Evolutionary conservation across 2,113 vertebrate genomes (phyloP).

Genomic region (Passer montanus): DNA sequence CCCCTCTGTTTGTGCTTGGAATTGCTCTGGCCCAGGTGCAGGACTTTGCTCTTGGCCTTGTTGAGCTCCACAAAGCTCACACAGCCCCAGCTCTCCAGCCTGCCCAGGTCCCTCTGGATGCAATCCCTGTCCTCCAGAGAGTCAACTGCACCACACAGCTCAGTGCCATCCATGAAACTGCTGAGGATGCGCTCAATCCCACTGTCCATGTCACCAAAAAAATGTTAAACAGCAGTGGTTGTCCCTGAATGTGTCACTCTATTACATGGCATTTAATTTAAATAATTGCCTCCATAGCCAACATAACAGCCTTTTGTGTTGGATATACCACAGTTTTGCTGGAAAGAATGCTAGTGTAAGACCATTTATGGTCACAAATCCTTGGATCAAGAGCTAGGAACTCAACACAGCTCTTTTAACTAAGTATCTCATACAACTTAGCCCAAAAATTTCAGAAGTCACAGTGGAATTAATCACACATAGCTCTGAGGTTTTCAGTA

Average conservation of each 20-base stretch:
- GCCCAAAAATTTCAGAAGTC: not conserved
- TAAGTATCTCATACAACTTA: rapidly evolving
- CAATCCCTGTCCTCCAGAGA: not conserved
- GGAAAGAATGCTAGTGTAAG: not conserved
- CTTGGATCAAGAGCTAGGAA: not conserved
- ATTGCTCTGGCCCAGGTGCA: not conserved
- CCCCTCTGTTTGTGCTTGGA: no score
- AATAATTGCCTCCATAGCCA: not conserved
- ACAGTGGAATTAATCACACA: not conserved
- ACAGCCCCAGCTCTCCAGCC: not conserved
- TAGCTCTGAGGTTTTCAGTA: not conserved
- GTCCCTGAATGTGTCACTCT: not conserved
- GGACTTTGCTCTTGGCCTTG: not conserved
- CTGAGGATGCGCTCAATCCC: not conserved
- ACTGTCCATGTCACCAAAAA: rapidly evolving
- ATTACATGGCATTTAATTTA: not conserved
- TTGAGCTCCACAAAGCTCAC: not conserved
- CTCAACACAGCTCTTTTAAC: not conserved
- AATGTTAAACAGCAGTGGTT: not conserved
- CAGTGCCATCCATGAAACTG: rapidly evolving
- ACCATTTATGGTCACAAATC: not conserved
- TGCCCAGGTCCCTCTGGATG: not conserved
- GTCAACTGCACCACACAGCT: not conserved
- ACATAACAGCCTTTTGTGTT: not conserved
- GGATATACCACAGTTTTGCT: not conserved